These are phyloP conservation scores for Rotaria socialis DNA, from an alignment of 2,888 invertebrate genomes.

Conservation along the genomic window DNA sequence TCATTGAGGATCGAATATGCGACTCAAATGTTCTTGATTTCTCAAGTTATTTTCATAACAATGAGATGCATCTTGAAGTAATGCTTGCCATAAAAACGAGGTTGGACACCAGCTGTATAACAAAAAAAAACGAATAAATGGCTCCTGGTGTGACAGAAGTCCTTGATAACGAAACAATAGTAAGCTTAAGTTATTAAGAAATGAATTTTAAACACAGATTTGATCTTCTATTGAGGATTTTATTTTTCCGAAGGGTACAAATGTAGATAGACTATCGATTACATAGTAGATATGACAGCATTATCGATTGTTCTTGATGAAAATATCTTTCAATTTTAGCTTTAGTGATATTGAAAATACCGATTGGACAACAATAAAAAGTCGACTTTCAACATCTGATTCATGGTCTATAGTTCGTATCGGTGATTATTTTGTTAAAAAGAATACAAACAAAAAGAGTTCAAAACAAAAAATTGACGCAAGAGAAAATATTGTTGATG, in stretches of 20 bases:
- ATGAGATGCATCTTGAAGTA: not conserved
- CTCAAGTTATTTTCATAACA: too few relatives aligned
- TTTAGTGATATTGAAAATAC: slow-evolving; percentile 19
- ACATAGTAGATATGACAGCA: too few relatives aligned
- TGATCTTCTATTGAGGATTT: too few relatives aligned
- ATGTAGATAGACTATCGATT: too few relatives aligned
- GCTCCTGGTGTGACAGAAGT: not conserved
- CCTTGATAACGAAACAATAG: too few relatives aligned
- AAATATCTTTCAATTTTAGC: not conserved
- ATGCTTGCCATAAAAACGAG: not conserved
- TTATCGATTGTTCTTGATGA: too few relatives aligned
- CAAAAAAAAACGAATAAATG: not conserved
- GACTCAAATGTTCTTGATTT: too few relatives aligned
- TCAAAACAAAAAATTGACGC: not conserved
- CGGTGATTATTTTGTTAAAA: not conserved
- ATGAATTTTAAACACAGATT: too few relatives aligned
- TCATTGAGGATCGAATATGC: too few relatives aligned
- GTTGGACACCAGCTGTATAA: too few relatives aligned
- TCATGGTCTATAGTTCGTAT: slow-evolving; percentile 32
- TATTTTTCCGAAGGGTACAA: too few relatives aligned
- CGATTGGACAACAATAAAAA: not conserved
- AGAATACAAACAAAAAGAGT: not conserved
- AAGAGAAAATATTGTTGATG: not conserved
- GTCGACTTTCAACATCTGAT: not conserved
- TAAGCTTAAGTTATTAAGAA: too few relatives aligned